Base-by-base conservation (phyloP, 2,888 invertebrate genomes). In the Smittia sp. region DNA sequence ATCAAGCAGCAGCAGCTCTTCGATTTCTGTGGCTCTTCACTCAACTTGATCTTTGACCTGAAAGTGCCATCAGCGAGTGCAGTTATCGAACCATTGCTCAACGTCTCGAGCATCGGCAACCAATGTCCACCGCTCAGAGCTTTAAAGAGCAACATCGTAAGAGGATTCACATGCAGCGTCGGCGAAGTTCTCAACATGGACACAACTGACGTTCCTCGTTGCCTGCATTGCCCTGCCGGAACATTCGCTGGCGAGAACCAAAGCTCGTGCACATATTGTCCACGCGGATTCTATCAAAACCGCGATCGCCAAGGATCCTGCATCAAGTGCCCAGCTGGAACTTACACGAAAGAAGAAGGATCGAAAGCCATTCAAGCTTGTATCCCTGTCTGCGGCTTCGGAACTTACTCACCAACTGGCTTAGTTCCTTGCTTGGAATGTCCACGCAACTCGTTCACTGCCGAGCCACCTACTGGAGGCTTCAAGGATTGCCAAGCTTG, bases 221-320 rank as follows among this genome's bases (percentile, higher is more conserved):
- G 97, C 85, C 86, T 97, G 75, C 94, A 98, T 79, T 99, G 99
- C 80, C 98, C 98, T 6, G 96, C 96, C 77, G 98, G 98, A 78
- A 96, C 97, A 0, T 96, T 90, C 79, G 94, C 96, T 54, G 91
- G 90, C 20, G 92, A 92, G 77, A 94, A 94, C 78, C 94, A 96
- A 83, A 92, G 93, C 79, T 87, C 89, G 74, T 98, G 98, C 81
- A 92, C 93, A 0, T 90, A 92, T 79, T 98, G 98, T 80, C 91
- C 93, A 0, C 87, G 90, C 77, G 98, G 98, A 15, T 95, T 89
- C 80, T 98, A 96, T 83, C 98, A 98, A 83, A 96, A 96, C 79
- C 88, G 91, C 78, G 93, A 93, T 75, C 88, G 95, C 58, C 95
- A 96, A 85, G 94, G 94, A 1, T 86, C 91, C 0, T 98, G 98